Evolutionary conservation across 2,113 vertebrate species (phyloP), one percentile per base, ranked within the genome.

Genomic region (Anguilla rostrata): DNA sequence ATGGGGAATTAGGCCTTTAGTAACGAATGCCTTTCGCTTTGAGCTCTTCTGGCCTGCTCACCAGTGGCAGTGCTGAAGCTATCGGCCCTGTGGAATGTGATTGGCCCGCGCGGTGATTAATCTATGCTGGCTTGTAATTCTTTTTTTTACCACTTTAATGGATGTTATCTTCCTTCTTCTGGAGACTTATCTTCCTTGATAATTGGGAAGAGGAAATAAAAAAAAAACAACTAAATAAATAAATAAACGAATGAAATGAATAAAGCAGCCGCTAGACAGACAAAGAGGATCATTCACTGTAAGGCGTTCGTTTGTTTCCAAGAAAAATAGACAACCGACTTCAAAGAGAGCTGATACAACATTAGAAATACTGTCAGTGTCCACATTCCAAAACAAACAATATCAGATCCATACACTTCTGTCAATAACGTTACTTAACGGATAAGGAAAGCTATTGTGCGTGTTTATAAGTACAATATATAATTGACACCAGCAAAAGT

Each of bases 121-220:
- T 96, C 93, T 93, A 92, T 84, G 89, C 92, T 91, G 92, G 92
- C 94, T 94, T 91, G 92, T 94, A 93, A 95, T 94, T 94, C 94
- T 34, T 93, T 95, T 93, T 95, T 92, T 94, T 93, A 95, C 93
- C 94, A 93, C 92, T 94, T 93, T 94, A 95, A 94, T 95, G 93
- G 94, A 94, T 94, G 93, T 94, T 95, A 95, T 95, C 94, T 93
- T 88, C 91, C 92, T 34, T 92, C 93, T 93, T 94, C 94, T 92
- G 91, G 93, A 92, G 90, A 90, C 91, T 95, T 95, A 95, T 95
- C 95, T 94, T 93, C 34, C 89, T 92, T 93, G 94, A 95, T 95
- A 94, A 89, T 71, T 90, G 93, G 93, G 90, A 88, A 90, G 92
- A 87, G 87, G 34, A 34, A n/a, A n/a, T n/a, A n/a, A 34, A 34